A percentile compares a stretch with the other conserved stretches of the same genome.
These are phyloP conservation scores for Tribolium freemani DNA, from an alignment of 2,888 invertebrate species.

Conservation along the genomic window DNA sequence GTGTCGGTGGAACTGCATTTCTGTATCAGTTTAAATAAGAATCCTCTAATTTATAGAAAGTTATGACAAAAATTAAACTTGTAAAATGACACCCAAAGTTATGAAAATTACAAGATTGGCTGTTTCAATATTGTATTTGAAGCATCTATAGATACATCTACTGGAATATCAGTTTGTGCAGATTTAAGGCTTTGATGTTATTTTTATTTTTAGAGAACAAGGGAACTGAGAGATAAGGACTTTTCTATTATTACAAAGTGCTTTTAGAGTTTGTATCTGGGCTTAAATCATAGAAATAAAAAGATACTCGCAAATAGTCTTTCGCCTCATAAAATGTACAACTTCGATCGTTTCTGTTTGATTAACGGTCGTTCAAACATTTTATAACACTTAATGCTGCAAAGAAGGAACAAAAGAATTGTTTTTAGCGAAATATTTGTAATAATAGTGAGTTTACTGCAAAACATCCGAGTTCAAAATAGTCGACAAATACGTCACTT, in stretches of 20 bases:
- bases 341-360: not conserved
- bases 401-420: not conserved
- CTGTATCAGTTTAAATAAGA: not conserved
- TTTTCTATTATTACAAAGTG: not conserved
- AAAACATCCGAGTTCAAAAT: too few relatives aligned
- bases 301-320: not conserved
- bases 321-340: not conserved
- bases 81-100: not conserved
- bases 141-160: too few relatives aligned
- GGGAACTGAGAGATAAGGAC: not conserved
- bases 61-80: too few relatives aligned
- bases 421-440: too few relatives aligned
- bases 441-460: too few relatives aligned
- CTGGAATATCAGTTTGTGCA: too few relatives aligned
- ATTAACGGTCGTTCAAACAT: not conserved
- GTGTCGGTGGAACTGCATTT: too few relatives aligned
- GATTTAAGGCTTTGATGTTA: not conserved
- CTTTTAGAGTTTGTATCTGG: not conserved
- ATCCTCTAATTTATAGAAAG: slow-evolving; percentile 13
- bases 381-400: not conserved
- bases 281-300: not conserved
- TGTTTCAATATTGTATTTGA: too few relatives aligned
- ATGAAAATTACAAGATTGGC: too few relatives aligned
- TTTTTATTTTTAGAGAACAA: not conserved
- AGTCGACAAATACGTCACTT: too few relatives aligned